Conservation (phyloP, 2,888 invertebrate genomes). For the Euphydryas editha region DNA sequence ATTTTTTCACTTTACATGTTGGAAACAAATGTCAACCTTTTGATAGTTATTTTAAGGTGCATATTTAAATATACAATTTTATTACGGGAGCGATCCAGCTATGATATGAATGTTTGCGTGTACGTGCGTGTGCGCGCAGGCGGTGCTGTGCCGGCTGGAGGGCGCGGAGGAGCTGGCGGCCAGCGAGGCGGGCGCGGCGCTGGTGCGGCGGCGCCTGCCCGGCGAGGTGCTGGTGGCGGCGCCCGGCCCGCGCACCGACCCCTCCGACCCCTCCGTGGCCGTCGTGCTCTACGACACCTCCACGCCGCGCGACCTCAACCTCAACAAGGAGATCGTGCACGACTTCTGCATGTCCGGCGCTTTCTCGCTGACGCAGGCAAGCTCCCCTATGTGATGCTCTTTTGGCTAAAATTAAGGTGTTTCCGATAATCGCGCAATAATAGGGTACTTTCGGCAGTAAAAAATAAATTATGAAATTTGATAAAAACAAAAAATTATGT, state of each 20-base stretch:
- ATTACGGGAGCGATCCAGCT: too few relatives aligned
- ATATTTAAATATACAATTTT: too few relatives aligned
- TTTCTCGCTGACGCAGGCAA: slow-evolving; percentile 64
- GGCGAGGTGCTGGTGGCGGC: slow-evolving; percentile 83
- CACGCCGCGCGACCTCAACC: slow-evolving; percentile 85
- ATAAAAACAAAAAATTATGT: too few relatives aligned
- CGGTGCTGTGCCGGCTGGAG: slow-evolving; percentile 86
- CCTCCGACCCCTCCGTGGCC: slow-evolving; percentile 77
- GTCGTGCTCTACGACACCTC: slow-evolving; percentile 86
- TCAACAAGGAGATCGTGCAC: slow-evolving; percentile 84
- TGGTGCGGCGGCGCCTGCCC: slow-evolving; percentile 71
- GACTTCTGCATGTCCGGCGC: slow-evolving; percentile 74
- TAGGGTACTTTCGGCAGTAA: too few relatives aligned
- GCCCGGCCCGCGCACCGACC: slow-evolving; percentile 70
- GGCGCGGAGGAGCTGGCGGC: slow-evolving; percentile 86
- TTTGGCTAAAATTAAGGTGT: background rate
- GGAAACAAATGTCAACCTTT: too few relatives aligned
- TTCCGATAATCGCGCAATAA: too few relatives aligned
- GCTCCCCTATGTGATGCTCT: background rate
- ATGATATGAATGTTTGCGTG: too few relatives aligned
- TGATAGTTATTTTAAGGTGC: too few relatives aligned
- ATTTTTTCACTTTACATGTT: too few relatives aligned
- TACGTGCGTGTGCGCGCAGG: slow-evolving; percentile 63
- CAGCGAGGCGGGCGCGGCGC: slow-evolving; percentile 58
- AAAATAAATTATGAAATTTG: too few relatives aligned